Conservation (phyloP, 1,140 invertebrate genomes). For the Eupeodes corollae region DNA sequence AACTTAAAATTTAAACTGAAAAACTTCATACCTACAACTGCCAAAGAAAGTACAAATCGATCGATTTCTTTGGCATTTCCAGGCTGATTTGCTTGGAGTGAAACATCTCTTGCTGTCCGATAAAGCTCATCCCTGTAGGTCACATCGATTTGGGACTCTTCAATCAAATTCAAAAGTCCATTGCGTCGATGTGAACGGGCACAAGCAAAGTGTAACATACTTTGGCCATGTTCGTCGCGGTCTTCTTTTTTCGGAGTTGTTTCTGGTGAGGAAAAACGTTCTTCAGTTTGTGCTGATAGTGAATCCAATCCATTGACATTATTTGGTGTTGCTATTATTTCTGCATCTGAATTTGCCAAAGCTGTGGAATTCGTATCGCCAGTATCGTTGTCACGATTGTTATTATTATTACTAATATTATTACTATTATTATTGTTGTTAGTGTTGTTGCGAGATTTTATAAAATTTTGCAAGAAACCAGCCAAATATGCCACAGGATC, state of each 20-base stretch:
- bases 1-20: not conserved
- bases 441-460: slow-evolving; percentile 22
- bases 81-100: slow-evolving; percentile 58
- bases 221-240: slow-evolving; percentile 72
- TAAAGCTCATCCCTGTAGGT: slow-evolving; percentile 70
- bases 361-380: slow-evolving; percentile 23
- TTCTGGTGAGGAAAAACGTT: not conserved
- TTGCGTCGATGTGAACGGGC: slow-evolving; percentile 62
- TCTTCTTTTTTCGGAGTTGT: slow-evolving; percentile 24
- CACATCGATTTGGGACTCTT: slow-evolving; percentile 66
- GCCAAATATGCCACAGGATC: slow-evolving; percentile 75
- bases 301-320: not conserved
- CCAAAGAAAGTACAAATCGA: slow-evolving; percentile 61
- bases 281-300: slow-evolving; percentile 2
- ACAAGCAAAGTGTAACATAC: slow-evolving; percentile 78
- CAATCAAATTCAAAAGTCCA: slow-evolving; percentile 60
- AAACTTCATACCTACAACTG: slow-evolving; percentile 52
- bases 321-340: not conserved
- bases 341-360: not conserved
- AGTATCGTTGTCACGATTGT: slow-evolving; percentile 18
- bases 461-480: slow-evolving; percentile 63
- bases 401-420: not conserved
- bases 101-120: slow-evolving; percentile 76
- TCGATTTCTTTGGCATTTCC: slow-evolving; percentile 78
- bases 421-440: slow-evolving; percentile 9